Evolutionary conservation across 2,888 invertebrate genomes (phyloP), one percentile per base, ranked within the genome.

Genomic region (Melinaea menophilus): DNA sequence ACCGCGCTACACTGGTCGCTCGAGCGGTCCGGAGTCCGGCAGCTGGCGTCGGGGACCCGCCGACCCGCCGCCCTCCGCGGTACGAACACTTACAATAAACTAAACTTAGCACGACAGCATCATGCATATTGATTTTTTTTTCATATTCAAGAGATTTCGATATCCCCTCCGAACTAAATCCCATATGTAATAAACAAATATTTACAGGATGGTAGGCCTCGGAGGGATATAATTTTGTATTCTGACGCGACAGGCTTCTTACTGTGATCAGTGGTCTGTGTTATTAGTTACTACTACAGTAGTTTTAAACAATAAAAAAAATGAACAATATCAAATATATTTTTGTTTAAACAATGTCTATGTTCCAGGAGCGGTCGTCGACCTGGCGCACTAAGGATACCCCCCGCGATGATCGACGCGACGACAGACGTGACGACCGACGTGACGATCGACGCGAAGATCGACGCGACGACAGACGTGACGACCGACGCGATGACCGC

Each of bases 41-140:
- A 86, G 86, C 73, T 88, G 91, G 84, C 78, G 90, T 0, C 84
- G 88, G 13, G 89, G 81, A 0, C 82, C 87, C 0, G 79, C 88
- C 2, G 88, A 86, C 0, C 81, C 88, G 0, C 75, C 86, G 4
- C 84, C 87, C 0, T 55, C 82, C 2, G 31, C 83, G 2, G 88
- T 86, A 56, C 77, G 80, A 80, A 72, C 45, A 55, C 34, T 13
- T 7, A 37, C 37, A 5, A 37, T 5, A 4, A 37, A 5, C 7
- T 37, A 2, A 37, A 37, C 7, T 5, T 37, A 37, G 4, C 4
- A 22, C 22, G 22, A 22, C 22, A 22, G 22, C 22, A 22, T 22
- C 22, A 22, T 22, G 22, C 22, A 22, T 22, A 22, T 22, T 22
- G 22, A 22, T 22, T 22, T 22, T 22, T 22, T 22, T 22, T 22